A percentile compares a stretch with the other conserved stretches of the same genome.
These are phyloP conservation scores for Podilymbus podiceps DNA, from an alignment of 2,113 vertebrate species.

Conservation along the genomic window DNA sequence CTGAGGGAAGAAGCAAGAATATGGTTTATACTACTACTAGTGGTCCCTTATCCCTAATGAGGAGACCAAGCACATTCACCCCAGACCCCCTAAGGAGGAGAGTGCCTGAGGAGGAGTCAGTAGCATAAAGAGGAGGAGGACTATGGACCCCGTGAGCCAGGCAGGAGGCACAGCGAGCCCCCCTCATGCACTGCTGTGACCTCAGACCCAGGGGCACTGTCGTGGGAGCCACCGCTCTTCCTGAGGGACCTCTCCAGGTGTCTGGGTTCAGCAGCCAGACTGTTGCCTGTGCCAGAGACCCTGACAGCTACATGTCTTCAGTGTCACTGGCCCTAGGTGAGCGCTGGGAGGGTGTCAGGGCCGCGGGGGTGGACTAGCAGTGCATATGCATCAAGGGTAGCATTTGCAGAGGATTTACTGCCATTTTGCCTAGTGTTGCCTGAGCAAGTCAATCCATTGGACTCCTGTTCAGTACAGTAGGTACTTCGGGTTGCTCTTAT, in stretches of 20 bases:
- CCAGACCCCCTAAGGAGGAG: neutral
- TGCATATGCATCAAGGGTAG: neutral
- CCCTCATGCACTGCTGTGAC: neutral
- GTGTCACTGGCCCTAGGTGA: neutral
- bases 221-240: neutral
- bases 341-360: neutral
- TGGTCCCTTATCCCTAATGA: neutral
- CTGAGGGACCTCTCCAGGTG: neutral
- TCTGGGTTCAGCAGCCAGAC: neutral
- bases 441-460: neutral
- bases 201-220: neutral
- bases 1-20: neutral
- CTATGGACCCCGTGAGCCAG: neutral
- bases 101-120: neutral
- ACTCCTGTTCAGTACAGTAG: neutral
- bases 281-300: neutral
- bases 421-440: neutral
- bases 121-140: neutral
- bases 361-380: neutral
- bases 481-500: neutral
- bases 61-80: neutral
- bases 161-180: neutral
- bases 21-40: neutral
- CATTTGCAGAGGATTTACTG: neutral
- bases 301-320: neutral